Evolutionary conservation across 1,140 invertebrate genomes (phyloP), one percentile per base, ranked within the genome.

Genomic region (Orius insidiosus): DNA sequence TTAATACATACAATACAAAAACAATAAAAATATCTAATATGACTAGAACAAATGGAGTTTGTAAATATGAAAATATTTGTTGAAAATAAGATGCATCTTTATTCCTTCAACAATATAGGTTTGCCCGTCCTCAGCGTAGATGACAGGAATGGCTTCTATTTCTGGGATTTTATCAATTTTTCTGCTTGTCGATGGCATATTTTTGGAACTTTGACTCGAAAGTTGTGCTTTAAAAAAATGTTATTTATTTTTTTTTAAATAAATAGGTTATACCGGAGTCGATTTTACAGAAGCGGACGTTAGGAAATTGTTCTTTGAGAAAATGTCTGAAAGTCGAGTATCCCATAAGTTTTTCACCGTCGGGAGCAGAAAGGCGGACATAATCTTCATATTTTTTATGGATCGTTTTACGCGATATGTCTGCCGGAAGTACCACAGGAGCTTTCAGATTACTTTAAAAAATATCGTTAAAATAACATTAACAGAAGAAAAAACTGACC

Each of bases 291-390:
- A 82, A 82, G 56, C 76, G 78, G 1, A 82, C 71, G 54, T 81
- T 74, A 1, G 79, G 78, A 60, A 83, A 84, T 57, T 82, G 78
- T 53, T 80, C 76, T 57, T 80, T 81, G 73, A 84, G 76, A 55
- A 83, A 84, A 54, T 78, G 71, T 46, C 78, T 64, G 61, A 85
- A 85, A 14, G 78, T 80, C 0, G 78, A 80, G 54, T 81, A 85
- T 0, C 79, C 78, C 77, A 85, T 80, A 1, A 77, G 63, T 63
- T 80, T 80, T 13, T 75, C 69, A 39, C 57, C 56, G 34, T 69
- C 69, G 1, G 75, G 72, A 41, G 74, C 73, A 19, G 73, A 56
- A 47, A 73, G 70, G 59, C 73, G 74, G 50, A 77, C 76, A 58
- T 77, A 78, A 50, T 80, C 72, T 56, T 73, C 74, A 54, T 82